phyloP scores from a whole-genome alignment of 2,888 invertebrate species.

The Monopis laevigella region DNA sequence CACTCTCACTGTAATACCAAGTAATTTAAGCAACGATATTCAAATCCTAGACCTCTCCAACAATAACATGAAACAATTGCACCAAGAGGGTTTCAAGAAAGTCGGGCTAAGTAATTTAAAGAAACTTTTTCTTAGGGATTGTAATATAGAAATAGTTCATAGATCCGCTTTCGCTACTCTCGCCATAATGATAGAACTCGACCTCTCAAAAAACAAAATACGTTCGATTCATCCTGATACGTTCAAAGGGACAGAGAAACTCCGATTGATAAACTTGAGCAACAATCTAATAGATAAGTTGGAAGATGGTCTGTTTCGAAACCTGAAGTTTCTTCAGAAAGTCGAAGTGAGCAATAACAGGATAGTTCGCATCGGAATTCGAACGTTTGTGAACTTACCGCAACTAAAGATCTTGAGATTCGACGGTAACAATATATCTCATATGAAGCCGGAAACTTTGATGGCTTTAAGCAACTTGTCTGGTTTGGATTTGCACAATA shows the following conservation, averaged over 20 bases:
- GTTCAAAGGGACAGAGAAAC: conserved; percentile 75
- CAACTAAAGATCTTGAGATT: conserved; percentile 75
- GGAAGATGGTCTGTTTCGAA: conserved; percentile 78
- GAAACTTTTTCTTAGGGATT: conserved; percentile 79
- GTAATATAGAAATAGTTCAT: conserved; percentile 75
- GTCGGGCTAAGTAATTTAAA: conserved; percentile 83
- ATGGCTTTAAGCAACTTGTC: conserved; percentile 73
- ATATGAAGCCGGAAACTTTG: conserved; percentile 74
- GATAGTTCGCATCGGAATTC: conserved; percentile 74
- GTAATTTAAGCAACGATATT: conserved; percentile 75
- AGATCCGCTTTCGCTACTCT: conserved; percentile 79
- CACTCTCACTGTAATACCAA: conserved; percentile 74
- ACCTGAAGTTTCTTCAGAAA: conserved; percentile 78
- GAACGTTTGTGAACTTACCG: conserved; percentile 75
- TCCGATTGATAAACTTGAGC: conserved; percentile 78
- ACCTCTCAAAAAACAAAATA: conserved; percentile 80
- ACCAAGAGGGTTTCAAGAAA: conserved; percentile 73
- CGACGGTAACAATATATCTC: conserved; percentile 79
- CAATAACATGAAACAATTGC: conserved; percentile 72
- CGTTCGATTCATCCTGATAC: conserved; percentile 73
- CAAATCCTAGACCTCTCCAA: conserved; percentile 78
- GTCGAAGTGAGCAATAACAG: conserved; percentile 82
- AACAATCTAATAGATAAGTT: conserved; percentile 79
- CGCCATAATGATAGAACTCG: conserved; percentile 82
- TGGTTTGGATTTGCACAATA: conserved; percentile 80